A percentile compares a stretch with the other conserved stretches of the same genome.
Evolutionary conservation across 2,797 vertebrate genomes (phyloP).

Genomic region (Astyanax mexicanus): DNA sequence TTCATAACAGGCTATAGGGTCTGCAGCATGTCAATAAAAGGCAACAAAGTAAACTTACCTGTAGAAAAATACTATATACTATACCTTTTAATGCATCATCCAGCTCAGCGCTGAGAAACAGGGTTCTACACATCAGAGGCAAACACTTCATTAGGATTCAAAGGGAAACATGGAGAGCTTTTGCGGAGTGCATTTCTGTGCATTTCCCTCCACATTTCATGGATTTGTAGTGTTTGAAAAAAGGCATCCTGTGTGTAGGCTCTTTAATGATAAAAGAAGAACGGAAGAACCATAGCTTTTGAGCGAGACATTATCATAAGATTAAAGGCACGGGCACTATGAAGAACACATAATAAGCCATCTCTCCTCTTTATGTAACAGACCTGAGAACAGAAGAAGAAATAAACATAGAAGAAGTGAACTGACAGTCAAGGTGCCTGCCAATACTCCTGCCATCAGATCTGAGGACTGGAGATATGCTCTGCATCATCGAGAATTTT

Average conservation of each 20-base stretch:
- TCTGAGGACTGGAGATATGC: background rate
- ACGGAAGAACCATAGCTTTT: background rate
- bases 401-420: background rate
- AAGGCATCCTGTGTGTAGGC: background rate
- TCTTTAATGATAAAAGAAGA: slow-evolving; percentile 16
- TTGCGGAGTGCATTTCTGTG: slow-evolving; percentile 9
- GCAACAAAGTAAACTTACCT: too few species aligned
- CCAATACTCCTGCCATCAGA: background rate
- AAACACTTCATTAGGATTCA: slow-evolving; percentile 17
- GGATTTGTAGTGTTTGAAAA: slow-evolving; percentile 13
- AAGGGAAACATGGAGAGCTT: background rate
- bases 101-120: background rate
- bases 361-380: background rate
- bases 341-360: background rate
- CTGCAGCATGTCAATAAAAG: too few species aligned
- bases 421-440: background rate
- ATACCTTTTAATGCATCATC: too few species aligned
- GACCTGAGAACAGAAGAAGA: background rate
- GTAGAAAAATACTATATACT: too few species aligned
- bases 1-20: too few species aligned
- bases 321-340: background rate
- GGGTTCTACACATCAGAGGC: background rate
- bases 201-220: background rate
- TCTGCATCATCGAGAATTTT: background rate
- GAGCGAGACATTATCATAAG: background rate